A percentile compares a stretch with the other conserved stretches of the same genome.
phyloP scores from a whole-genome alignment of 2,113 vertebrate species.

The Ancistrus triradiatus region DNA sequence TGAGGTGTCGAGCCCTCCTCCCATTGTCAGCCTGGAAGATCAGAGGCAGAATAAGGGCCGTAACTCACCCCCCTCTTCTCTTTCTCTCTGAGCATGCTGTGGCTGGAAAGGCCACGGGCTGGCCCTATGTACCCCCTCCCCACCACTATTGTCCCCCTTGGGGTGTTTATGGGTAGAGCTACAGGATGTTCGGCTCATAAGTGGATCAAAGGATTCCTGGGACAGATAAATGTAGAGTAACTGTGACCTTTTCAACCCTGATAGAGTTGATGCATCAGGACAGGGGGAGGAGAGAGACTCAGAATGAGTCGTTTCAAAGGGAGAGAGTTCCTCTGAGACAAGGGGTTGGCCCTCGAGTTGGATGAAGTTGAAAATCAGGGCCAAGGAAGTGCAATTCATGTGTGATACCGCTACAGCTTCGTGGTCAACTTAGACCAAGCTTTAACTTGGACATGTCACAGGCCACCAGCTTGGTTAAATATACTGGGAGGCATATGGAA shows the following conservation, averaged over 20 bases:
- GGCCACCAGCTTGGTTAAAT: too few species aligned
- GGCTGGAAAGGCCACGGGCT: constrained; percentile 35
- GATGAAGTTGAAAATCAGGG: not conserved
- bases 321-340: constrained; percentile 8
- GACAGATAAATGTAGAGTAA: constrained; percentile 58
- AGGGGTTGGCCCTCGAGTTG: not conserved
- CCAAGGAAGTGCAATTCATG: too few species aligned
- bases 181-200: constrained; percentile 72
- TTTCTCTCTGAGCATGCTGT: constrained; percentile 16
- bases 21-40: constrained; percentile 58
- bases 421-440: too few species aligned
- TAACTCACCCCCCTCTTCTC: not conserved
- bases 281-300: constrained; percentile 30
- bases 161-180: constrained; percentile 71
- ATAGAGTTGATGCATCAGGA: constrained; percentile 47
- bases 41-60: constrained; percentile 34
- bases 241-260: constrained; percentile 69
- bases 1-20: constrained; percentile 64
- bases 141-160: constrained; percentile 60
- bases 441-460: too few species aligned
- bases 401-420: too few species aligned
- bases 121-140: constrained; percentile 32
- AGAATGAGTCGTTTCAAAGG: constrained; percentile 17
- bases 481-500: too few species aligned
- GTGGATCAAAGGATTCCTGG: constrained; percentile 68